Base-by-base conservation (phyloP, 2,113 vertebrate species). In the Aviceda subcristata region DNA sequence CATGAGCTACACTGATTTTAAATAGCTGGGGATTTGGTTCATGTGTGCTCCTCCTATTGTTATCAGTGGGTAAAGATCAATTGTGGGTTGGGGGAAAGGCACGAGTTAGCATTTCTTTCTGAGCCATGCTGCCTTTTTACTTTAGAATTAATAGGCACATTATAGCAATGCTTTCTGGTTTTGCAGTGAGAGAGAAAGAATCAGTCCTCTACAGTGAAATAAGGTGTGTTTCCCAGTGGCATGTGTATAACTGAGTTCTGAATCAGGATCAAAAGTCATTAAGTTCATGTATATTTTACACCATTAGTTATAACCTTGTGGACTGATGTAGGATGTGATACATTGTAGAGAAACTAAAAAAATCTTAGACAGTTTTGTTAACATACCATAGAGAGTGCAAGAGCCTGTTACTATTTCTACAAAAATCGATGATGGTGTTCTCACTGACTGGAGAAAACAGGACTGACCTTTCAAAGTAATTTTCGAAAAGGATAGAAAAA, bases 191-290 rank as follows among this genome's bases (percentile, higher is more conserved):
- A 67, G 62, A 53, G 17, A 60, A 92, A 87, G 41, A 53, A n/a
- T 27, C 71, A 5, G 43, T 80, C 36, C 51, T 82, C 4, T 48
- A 26, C 79, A 93, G 53, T 92, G 56, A 64, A 18, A 23, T 55
- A 60, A 93, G 95, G 64, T 84, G 16, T 50, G 72, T 91, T 93
- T 74, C n/a, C 64, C 91, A 66, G 73, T 84, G 95, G 89, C 64
- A 6, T 5, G 34, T 11, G 24, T 43, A 1, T 57, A 63, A 63
- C 72, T 41, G 53, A 80, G 78, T 80, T 93, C 67, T 62, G 72
- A 83, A 14, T 77, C 30, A 66, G 63, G 18, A 88, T 74, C 79
- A 46, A 48, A 80, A 90, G 56, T 77, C 74, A 63, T 96, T 88
- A 74, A 62, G 32, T 73, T 38, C 72, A 18, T 86, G 59, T 90